phyloP scores from a whole-genome alignment of 2,113 vertebrate species.

The Nanorana parkeri region DNA sequence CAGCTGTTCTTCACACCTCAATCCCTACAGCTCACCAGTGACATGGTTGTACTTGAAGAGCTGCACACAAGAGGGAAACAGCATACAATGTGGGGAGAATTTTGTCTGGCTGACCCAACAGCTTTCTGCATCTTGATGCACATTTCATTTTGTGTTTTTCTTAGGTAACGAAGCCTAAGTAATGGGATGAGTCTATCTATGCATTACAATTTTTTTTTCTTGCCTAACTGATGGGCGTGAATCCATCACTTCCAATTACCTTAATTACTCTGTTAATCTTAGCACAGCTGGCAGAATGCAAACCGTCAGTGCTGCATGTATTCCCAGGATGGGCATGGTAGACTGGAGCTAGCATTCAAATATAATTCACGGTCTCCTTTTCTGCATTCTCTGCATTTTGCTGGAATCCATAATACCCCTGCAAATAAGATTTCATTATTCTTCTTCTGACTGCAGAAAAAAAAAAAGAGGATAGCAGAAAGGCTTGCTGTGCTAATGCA shows the following conservation, averaged over 20 bases:
- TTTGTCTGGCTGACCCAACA: not conserved
- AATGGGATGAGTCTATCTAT: not conserved
- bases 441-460: slow-evolving; percentile 36
- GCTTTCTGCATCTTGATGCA: not conserved
- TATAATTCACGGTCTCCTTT: slow-evolving; percentile 55
- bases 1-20: slow-evolving; percentile 42
- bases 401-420: slow-evolving; percentile 46
- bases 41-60: slow-evolving; percentile 18
- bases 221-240: slow-evolving; percentile 30
- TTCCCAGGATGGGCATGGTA: slow-evolving; percentile 48
- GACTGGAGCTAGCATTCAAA: slow-evolving; percentile 37
- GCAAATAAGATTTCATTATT: slow-evolving; percentile 50
- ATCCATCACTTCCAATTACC: slow-evolving; percentile 55
- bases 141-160: not conserved
- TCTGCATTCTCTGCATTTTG: slow-evolving; percentile 57
- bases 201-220: not conserved
- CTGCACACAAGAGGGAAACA: not conserved
- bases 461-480: slow-evolving; percentile 44
- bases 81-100: not conserved
- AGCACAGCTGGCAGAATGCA: slow-evolving; percentile 28
- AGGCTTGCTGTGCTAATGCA: slow-evolving; percentile 50
- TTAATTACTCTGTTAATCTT: slow-evolving; percentile 46
- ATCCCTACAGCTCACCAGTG: slow-evolving; percentile 42
- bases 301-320: slow-evolving; percentile 45
- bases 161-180: not conserved